These are phyloP conservation scores for Muschampia plurimacula DNA, from an alignment of 2,888 invertebrate species.

Conservation along the genomic window DNA sequence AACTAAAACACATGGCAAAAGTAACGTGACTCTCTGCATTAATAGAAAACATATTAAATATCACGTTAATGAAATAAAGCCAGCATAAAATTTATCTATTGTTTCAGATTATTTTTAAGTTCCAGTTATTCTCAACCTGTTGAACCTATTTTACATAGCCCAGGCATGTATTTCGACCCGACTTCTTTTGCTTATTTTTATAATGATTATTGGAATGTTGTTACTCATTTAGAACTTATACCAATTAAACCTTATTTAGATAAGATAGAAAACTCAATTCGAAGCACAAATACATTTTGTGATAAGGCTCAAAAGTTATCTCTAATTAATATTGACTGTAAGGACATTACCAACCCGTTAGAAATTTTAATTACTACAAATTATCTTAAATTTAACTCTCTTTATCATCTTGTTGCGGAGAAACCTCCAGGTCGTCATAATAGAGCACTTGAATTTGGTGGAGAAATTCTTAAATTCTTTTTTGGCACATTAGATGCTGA, in stretches of 20 bases:
- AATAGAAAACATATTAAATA: slow-evolving; percentile 26
- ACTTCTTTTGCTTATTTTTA: slow-evolving; percentile 17
- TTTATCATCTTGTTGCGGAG: slow-evolving; percentile 33
- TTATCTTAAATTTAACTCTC: slow-evolving; percentile 24
- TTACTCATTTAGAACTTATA: slow-evolving; percentile 9
- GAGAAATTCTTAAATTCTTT: slow-evolving; percentile 44
- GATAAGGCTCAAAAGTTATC: no score
- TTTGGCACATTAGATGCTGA: slow-evolving; percentile 48
- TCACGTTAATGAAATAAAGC: slow-evolving; percentile 34
- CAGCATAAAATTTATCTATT: slow-evolving; percentile 13
- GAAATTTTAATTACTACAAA: slow-evolving; percentile 36
- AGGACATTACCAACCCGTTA: slow-evolving; percentile 17
- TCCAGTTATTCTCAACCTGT: slow-evolving; percentile 1
- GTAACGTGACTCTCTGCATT: slow-evolving; percentile 20
- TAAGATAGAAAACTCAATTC: slow-evolving; percentile 11
- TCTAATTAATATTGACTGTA: no score
- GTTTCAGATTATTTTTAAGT: slow-evolving; percentile 8
- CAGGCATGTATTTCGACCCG: slow-evolving; percentile 32
- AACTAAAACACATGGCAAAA: slow-evolving; percentile 27
- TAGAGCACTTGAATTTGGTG: slow-evolving; percentile 44
- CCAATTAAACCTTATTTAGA: slow-evolving; percentile 7
- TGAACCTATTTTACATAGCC: slow-evolving; percentile 26
- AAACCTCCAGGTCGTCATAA: slow-evolving; percentile 19
- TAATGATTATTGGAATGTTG: slow-evolving; percentile 30
- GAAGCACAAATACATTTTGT: neutral